These are phyloP conservation scores for Habrosyne pyritoides DNA, from an alignment of 2,888 invertebrate genomes.

Conservation along the genomic window DNA sequence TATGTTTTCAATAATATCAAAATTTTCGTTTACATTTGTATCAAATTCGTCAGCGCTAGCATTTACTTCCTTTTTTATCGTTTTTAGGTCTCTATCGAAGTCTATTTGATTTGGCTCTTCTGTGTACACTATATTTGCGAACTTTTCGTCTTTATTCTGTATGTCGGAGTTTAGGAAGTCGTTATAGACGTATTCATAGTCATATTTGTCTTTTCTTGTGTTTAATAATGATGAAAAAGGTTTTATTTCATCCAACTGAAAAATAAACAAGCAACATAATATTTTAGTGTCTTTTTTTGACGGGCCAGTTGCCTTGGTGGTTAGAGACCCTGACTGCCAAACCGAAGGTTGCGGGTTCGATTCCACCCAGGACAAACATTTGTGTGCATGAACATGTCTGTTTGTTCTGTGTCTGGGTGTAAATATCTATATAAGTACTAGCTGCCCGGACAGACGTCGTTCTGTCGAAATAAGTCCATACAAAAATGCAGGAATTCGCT, in stretches of 20 bases:
- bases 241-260: slow-evolving; percentile 22
- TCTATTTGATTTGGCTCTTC: slow-evolving; percentile 11
- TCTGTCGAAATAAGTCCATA: too few relatives aligned
- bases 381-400: too few relatives aligned
- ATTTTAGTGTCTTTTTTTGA: too few relatives aligned
- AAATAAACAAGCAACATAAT: too few relatives aligned
- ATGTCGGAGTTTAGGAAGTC: slow-evolving; percentile 19
- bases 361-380: too few relatives aligned
- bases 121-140: neutral
- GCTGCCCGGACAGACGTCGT: too few relatives aligned
- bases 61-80: slow-evolving; percentile 13
- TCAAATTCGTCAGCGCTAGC: slow-evolving; percentile 14
- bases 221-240: neutral
- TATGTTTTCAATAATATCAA: slow-evolving; percentile 3
- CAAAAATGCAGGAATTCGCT: too few relatives aligned
- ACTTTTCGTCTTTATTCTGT: neutral
- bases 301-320: too few relatives aligned
- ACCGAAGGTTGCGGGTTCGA: too few relatives aligned
- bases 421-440: too few relatives aligned
- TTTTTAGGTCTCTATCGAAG: slow-evolving; percentile 20
- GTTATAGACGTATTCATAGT: slow-evolving; percentile 18
- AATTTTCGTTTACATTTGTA: slow-evolving; percentile 8
- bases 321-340: too few relatives aligned
- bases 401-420: too few relatives aligned
- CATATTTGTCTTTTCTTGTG: slow-evolving; percentile 17